Conservation (phyloP, 2,797 vertebrate species). For the Alosa sapidissima region DNA sequence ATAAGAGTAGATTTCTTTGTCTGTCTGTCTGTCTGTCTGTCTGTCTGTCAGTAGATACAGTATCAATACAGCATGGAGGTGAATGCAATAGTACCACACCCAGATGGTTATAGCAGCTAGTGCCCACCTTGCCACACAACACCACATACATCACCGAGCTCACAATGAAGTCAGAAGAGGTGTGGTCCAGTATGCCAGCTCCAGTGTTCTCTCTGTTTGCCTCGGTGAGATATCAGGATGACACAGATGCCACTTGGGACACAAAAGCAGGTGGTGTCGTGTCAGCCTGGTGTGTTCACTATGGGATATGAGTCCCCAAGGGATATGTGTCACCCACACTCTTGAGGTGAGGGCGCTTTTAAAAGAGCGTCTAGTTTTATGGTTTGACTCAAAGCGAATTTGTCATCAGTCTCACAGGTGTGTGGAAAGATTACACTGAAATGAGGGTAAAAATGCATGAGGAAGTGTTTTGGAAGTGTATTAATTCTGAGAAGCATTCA, state of each 20-base stretch:
- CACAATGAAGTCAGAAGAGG: background rate
- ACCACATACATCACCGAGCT: background rate
- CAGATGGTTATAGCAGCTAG: conserved; percentile 21
- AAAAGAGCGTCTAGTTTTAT: background rate
- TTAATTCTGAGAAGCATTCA: background rate
- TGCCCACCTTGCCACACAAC: conserved; percentile 20
- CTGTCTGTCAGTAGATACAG: conserved; percentile 1
- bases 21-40: background rate
- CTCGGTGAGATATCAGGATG: background rate
- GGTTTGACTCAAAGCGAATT: background rate
- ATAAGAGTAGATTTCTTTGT: conserved; percentile 8
- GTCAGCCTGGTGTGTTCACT: background rate
- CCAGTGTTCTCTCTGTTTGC: background rate
- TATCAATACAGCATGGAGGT: background rate
- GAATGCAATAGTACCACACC: conserved; percentile 32
- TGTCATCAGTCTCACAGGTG: background rate
- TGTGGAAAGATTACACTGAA: background rate
- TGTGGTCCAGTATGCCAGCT: background rate
- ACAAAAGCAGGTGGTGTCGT: background rate
- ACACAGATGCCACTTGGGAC: background rate
- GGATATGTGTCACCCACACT: background rate
- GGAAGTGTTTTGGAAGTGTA: background rate
- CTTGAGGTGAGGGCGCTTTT: background rate
- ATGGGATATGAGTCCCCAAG: background rate
- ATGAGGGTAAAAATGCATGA: background rate